phyloP scores from a whole-genome alignment of 2,113 vertebrate genomes.

The Pteruthius melanotis region DNA sequence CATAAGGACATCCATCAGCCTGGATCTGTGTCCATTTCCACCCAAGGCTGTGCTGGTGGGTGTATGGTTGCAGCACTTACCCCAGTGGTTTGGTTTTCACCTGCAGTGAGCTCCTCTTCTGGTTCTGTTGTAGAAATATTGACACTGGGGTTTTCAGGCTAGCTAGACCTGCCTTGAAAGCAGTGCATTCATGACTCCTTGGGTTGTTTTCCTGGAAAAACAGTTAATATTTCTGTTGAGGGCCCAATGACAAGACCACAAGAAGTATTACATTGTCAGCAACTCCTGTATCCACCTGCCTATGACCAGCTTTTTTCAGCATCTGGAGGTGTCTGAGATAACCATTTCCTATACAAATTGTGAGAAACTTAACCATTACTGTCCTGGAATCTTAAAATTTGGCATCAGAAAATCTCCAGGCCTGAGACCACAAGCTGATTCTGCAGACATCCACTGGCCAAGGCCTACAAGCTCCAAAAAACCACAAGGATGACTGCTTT shows the following conservation, averaged over 20 bases:
- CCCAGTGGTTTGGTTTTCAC: neutral
- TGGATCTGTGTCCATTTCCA: neutral
- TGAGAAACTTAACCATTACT: neutral
- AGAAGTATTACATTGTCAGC: neutral
- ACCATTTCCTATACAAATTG: neutral
- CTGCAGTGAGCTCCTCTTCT: neutral
- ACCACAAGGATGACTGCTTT: neutral
- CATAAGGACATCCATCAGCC: neutral
- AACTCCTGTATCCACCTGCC: neutral
- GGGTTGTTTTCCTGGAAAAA: neutral
- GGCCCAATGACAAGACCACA: neutral
- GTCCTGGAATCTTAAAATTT: neutral
- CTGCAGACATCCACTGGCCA: neutral
- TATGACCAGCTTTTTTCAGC: neutral
- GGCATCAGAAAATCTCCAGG: neutral
- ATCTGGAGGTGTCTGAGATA: neutral
- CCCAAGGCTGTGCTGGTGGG: neutral
- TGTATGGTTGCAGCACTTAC: neutral
- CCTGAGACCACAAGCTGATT: neutral
- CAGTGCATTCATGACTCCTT: neutral
- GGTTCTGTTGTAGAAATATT: neutral
- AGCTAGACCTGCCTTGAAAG: neutral
- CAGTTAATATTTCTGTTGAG: neutral
- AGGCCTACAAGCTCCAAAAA: neutral
- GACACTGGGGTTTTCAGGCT: neutral